Evolutionary conservation across 1,140 invertebrate species (phyloP), one percentile per base, ranked within the genome.

Genomic region (Platorchestia sp.): DNA sequence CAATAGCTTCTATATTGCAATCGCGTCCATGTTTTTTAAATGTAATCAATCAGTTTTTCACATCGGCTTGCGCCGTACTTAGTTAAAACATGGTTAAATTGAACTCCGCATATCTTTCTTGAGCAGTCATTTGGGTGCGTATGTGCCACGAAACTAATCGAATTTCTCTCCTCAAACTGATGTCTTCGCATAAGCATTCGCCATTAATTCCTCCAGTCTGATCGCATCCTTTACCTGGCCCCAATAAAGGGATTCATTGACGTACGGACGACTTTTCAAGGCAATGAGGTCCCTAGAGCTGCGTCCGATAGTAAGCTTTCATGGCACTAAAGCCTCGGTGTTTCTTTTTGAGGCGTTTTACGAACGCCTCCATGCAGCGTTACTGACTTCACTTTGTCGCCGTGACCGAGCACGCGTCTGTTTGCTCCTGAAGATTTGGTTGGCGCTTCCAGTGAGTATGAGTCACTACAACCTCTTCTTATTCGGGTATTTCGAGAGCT

Each of bases 401-500:
- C 59, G 59, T 75, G 59, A 75, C 59, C 59, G 27, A 75, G 59
- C 59, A 75, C 14, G 59, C 59, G 59, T 75, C 59, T 75, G 59
- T 75, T 75, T 75, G 59, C 59, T 27, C 59, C 59, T 75, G 59
- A 75, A 75, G 59, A 75, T 75, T 75, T 75, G 59, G 59, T 75
- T 75, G 59, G 59, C 27, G 59, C 59, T 75, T 75, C 59, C 59
- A 75, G 59, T 36, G 59, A 75, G 59, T 42, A 27, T 89, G 87
- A 89, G 87, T 89, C 87, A 89, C 87, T 42, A 42, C n/a, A 41
- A 89, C 87, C 43, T 89, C 87, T 42, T 89, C 87, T 89, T 89
- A 89, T 89, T 89, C 87, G 87, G 87, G 87, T 89, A 89, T 89
- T 89, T 89, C 87, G 41, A 89, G 87, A 89, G 87, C 87, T 89